Conservation (phyloP, 2,888 invertebrate species). For the Byasa hedistus region DNA sequence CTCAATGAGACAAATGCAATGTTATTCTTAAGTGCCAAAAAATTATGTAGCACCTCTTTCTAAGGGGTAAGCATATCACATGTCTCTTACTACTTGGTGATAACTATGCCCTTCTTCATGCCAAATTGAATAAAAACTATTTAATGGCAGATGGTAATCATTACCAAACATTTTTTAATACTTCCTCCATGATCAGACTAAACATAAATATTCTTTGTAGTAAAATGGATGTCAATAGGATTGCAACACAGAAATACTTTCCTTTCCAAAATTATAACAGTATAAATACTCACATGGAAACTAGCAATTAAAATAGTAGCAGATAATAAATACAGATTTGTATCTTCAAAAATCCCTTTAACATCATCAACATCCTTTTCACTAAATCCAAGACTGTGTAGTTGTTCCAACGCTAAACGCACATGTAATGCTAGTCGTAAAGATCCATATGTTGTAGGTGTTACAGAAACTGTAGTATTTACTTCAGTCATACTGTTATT, state of each 20-base stretch:
- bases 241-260: neutral
- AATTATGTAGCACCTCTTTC: no score
- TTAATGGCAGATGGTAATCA: no score
- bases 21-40: no score
- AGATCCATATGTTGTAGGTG: constrained; percentile 89
- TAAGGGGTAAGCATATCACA: no score
- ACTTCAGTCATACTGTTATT: constrained; percentile 80
- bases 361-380: constrained; percentile 98
- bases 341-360: constrained; percentile 97
- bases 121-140: no score
- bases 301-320: constrained; percentile 94
- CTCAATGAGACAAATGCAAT: no score
- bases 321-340: constrained; percentile 93
- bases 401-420: constrained; percentile 85
- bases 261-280: neutral
- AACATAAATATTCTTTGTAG: neutral
- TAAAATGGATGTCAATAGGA: neutral
- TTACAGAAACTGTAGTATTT: constrained; percentile 85
- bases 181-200: neutral
- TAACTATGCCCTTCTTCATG: no score
- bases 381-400: constrained; percentile 90
- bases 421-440: constrained; percentile 88
- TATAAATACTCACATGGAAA: constrained; percentile 89
- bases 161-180: no score
- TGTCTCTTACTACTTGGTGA: no score